Conservation (phyloP, 2,888 invertebrate genomes). For the Cordilura impudica region DNA sequence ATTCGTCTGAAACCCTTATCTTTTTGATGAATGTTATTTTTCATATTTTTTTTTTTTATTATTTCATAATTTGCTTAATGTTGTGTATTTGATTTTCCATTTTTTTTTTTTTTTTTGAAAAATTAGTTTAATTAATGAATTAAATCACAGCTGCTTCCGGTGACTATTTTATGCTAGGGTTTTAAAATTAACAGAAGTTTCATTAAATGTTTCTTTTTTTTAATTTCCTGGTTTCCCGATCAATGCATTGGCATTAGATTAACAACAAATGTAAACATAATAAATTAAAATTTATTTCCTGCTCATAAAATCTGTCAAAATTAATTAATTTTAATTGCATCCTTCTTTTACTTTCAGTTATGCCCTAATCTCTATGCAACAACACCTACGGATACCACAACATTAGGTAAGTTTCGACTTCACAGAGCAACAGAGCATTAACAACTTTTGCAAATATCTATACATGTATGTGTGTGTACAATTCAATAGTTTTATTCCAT, state of each 20-base stretch:
- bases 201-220: neutral
- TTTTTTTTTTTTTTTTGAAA: too few relatives aligned
- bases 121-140: too few relatives aligned
- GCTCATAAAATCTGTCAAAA: slow-evolving; percentile 14
- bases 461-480: neutral
- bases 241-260: neutral
- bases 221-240: neutral
- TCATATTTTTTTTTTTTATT: too few relatives aligned
- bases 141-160: too few relatives aligned
- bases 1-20: too few relatives aligned
- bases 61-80: too few relatives aligned
- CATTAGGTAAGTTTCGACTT: slow-evolving; percentile 54
- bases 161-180: neutral
- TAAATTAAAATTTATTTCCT: slow-evolving; percentile 17
- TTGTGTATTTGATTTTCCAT: too few relatives aligned
- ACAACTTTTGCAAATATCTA: slow-evolving; percentile 64
- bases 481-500: slow-evolving; percentile 42
- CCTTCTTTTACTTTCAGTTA: slow-evolving; percentile 52
- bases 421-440: slow-evolving; percentile 67
- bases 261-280: neutral
- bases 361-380: slow-evolving; percentile 57
- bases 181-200: neutral
- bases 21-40: too few relatives aligned
- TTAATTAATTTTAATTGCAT: slow-evolving; percentile 27
- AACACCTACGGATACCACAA: slow-evolving; percentile 59